Base-by-base conservation (phyloP, 2,113 vertebrate genomes). In the Ochotona princeps region DNA sequence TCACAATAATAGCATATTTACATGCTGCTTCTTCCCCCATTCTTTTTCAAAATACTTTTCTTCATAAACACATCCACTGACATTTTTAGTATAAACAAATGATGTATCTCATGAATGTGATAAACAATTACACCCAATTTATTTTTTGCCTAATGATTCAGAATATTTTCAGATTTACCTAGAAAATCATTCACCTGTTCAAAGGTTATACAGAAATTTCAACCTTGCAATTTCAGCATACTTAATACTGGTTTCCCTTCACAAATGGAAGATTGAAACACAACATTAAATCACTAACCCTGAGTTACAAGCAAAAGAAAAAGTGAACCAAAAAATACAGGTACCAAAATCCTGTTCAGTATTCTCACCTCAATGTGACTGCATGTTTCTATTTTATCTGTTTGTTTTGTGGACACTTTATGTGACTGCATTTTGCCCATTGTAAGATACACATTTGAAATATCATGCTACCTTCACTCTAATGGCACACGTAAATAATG, bases 211-310 rank as follows among this genome's bases (percentile, higher is more conserved):
- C 3, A 67, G 54, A 21, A 70, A 9, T 14, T 66, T 25, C 84
- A 28, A 20, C 32, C 73, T 10, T 73, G 65, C 57, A 26, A 35
- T 79, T 85, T 78, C 69, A 69, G 85, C 20, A 90, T 23, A 2
- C 23, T 82, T 79, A 21, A 28, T 88, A 44, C 17, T 86, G 23
- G 28, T 72, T 69, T 92, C 90, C 32, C 57, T 79, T 30, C 8
- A 79, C 61, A 91, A 92, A 63, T 91, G 49, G 9, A 61, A 87
- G 69, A 38, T 18, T 20, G 28, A 94, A 63, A 69, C 14, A 88
- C 63, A 92, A 23, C 70, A 67, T 82, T 92, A 91, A 90, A 82
- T 96, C 57, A 86, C 66, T 82, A 73, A 72, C 38, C 15, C 18
- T 49, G 90, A 30, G n/a, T 57, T 88, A 88, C 38, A 69, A 80